A percentile compares a stretch with the other conserved stretches of the same genome.
Evolutionary conservation across 2,113 vertebrate genomes (phyloP).

Genomic region (Tamias sibiricus): DNA sequence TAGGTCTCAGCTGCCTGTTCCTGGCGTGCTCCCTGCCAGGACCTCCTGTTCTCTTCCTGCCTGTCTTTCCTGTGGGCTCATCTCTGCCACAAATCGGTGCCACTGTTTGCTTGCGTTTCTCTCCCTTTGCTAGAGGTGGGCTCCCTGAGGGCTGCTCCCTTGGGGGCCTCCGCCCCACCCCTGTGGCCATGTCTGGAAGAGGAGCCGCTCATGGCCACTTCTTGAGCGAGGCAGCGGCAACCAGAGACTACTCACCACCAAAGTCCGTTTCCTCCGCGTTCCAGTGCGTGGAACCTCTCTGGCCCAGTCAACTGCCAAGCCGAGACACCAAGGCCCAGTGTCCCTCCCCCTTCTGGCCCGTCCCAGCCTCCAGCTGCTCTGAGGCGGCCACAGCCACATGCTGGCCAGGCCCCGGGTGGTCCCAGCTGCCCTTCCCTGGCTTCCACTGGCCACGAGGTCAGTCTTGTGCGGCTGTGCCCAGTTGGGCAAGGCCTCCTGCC

Average conservation of each 20-base stretch:
- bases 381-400: neutral
- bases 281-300: too few relatives aligned
- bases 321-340: neutral
- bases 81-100: too few relatives aligned
- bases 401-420: accelerated
- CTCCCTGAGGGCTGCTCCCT: accelerated
- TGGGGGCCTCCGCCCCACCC: neutral
- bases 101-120: neutral
- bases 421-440: neutral
- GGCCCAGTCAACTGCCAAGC: neutral
- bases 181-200: accelerated
- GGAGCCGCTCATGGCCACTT: accelerated
- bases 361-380: too few relatives aligned
- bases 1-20: too few relatives aligned
- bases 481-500: accelerated
- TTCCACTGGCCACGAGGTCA: neutral
- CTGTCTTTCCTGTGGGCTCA: too few relatives aligned
- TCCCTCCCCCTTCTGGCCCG: neutral
- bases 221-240: accelerated
- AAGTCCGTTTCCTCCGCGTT: neutral
- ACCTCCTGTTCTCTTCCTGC: too few relatives aligned
- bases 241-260: neutral
- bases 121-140: accelerated
- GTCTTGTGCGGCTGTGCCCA: too few relatives aligned
- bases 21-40: too few relatives aligned